A percentile compares a stretch with the other conserved stretches of the same genome.
Conservation (phyloP, 1,140 invertebrate species). For the Globodera ellingtonae region DNA sequence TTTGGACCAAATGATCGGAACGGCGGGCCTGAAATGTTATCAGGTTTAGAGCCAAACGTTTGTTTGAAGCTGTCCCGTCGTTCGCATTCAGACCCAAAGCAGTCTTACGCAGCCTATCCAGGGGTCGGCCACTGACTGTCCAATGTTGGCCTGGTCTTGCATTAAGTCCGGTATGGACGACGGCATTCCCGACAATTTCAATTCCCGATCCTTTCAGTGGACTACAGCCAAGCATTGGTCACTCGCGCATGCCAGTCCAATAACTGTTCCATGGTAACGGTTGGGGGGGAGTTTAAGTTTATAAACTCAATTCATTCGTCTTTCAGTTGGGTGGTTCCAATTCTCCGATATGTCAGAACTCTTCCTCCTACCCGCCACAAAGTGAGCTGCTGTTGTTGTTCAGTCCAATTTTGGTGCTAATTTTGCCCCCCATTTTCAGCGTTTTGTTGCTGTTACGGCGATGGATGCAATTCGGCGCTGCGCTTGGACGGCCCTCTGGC, state of each 20-base stretch:
- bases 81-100: slow-evolving; percentile 4
- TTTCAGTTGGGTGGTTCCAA: slow-evolving; percentile 4
- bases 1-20: slow-evolving; percentile 3
- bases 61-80: neutral
- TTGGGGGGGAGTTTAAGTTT: neutral
- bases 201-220: neutral
- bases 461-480: slow-evolving; percentile 25
- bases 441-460: slow-evolving; percentile 30
- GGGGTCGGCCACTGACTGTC: neutral
- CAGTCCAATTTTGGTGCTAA: neutral
- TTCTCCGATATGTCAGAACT: slow-evolving; percentile 1
- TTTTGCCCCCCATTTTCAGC: slow-evolving; percentile 1
- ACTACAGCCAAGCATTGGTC: slow-evolving; percentile 1
- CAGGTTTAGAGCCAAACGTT: neutral
- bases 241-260: slow-evolving; percentile 27
- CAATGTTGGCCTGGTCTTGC: neutral
- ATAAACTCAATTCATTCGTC: neutral
- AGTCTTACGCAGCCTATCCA: neutral
- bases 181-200: neutral
- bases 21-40: slow-evolving; percentile 8
- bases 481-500: neutral
- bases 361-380: neutral
- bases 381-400: neutral
- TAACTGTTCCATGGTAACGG: slow-evolving; percentile 20
- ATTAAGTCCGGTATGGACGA: neutral